A percentile compares a stretch with the other conserved stretches of the same genome.
Evolutionary conservation across 2,888 invertebrate species (phyloP).

Genomic region (Phanerotoma sp.): DNA sequence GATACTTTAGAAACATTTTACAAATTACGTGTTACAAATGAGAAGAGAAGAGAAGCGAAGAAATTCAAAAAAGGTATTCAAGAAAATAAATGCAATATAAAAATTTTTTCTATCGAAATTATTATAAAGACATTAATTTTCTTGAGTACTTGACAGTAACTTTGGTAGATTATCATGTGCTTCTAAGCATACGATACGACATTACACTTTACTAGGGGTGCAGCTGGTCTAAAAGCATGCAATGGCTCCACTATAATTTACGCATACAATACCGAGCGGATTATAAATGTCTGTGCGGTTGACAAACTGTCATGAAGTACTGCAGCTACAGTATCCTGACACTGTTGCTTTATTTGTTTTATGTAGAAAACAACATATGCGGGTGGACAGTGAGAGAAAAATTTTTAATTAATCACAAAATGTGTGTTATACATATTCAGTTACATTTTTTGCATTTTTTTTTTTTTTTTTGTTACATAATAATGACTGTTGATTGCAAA

Average conservation of each 20-base stretch:
- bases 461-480: too few relatives aligned
- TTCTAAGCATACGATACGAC: conserved; percentile 1
- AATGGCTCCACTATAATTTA: conserved; percentile 16
- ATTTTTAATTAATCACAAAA: neutral
- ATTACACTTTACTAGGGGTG: conserved; percentile 2
- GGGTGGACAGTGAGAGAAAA: neutral
- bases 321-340: neutral
- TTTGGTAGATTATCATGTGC: conserved; percentile 6
- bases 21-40: neutral
- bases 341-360: conserved; percentile 8
- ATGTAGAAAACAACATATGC: neutral
- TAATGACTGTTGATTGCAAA: too few relatives aligned
- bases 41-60: neutral
- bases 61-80: too few relatives aligned
- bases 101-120: neutral
- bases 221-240: conserved; percentile 8
- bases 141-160: neutral
- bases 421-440: neutral
- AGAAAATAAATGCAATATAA: too few relatives aligned
- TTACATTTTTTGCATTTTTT: too few relatives aligned
- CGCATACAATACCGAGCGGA: conserved; percentile 11
- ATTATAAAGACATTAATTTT: neutral
- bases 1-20: neutral
- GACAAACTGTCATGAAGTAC: conserved; percentile 5
- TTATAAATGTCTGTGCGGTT: conserved; percentile 4